Evolutionary conservation across 1,140 invertebrate genomes (phyloP), one percentile per base, ranked within the genome.

Genomic region (Conus betulinus): DNA sequence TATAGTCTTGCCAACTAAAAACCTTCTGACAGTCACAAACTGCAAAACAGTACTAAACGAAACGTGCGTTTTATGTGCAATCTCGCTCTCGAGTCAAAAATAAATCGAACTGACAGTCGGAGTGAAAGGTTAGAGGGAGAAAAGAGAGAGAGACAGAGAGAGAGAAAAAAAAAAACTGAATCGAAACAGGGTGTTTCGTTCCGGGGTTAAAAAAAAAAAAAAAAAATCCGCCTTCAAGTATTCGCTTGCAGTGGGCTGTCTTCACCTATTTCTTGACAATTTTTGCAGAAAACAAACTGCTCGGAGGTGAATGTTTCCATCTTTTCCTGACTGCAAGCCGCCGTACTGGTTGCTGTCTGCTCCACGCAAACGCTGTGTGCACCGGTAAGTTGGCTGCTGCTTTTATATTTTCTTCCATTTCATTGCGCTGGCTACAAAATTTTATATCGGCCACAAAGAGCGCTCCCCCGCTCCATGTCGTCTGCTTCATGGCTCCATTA

Each of bases 341-440:
- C 20, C 13, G 6, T 6, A 23, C 17, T 20, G 17, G 67, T 71
- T n/a, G 15, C 67, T 20, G 11, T 6, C 20, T 71, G 6, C 67
- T 6, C 67, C 23, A 63, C 11, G 11, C 67, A 71, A 23, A 23
- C 17, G 6, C 23, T 23, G 11, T 71, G 67, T 23, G 23, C 67
- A 60, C 67, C 20, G 67, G 67, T 71, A 71, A 71, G 67, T 71
- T 71, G 67, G 67, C 67, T 71, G 67, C 67, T 20, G 67, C 67
- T 71, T 71, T 71, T 71, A 71, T 71, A 71, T 71, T 71, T 71
- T 71, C 67, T 71, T 71, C 67, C 67, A n/a, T 71, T 71, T 71
- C 67, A 71, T 71, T 71, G 67, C 67, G 11, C 67, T 20, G 67
- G 67, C 67, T 71, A 71, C 67, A 71, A 71, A 71, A 71, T 71